Base-by-base conservation (phyloP, 2,113 vertebrate species). In the Coreoperca whiteheadi region DNA sequence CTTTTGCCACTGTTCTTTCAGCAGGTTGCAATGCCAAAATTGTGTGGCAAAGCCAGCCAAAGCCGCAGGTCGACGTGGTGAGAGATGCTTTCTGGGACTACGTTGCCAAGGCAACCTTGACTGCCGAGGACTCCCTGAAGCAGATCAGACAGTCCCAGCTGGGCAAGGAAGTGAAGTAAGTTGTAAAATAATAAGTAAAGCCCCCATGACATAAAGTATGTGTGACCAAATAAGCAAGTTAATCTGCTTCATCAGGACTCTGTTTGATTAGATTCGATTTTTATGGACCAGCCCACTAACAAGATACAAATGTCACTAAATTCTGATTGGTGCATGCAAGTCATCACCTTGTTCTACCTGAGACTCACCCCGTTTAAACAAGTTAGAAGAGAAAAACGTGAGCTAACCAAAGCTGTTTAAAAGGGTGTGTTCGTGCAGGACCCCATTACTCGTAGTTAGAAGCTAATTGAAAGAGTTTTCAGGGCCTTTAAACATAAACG, bases 1-100 rank as follows among this genome's bases (percentile, higher is more conserved):
- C 4, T 10, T 57, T 37, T n/a, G 21, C 1, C 3, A 69, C 20
- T 63, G 25, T 54, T 60, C 23, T 74, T 1, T 15, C 67, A 54
- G 32, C 64, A 86, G 92, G 70, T 39, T 92, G 91, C 77, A 54
- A 93, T 69, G 94, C 89, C 79, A 84, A 82, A 51, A 11, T 90
- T 0, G 56, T 87, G 32, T 67, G 79, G 75, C 83, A 83, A 4
- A 81, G 74, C 57, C 81, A 87, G 66, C 87, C 91, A 63, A 81
- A 82, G 39, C 34, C 28, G 16, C 88, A 91, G 73, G 79, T 90
- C 1, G 92, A 95, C 1, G 77, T 93, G 81, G 69, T 93, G 30
- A 93, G 87, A 43, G 88, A 94, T 79, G 88, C 91, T 43, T 95
- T 94, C 77, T 94, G 93, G 95, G 89, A 92, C 37, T 94, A 94